Conservation (phyloP, 2,888 invertebrate species). For the Reticulitermes lucifugus region DNA sequence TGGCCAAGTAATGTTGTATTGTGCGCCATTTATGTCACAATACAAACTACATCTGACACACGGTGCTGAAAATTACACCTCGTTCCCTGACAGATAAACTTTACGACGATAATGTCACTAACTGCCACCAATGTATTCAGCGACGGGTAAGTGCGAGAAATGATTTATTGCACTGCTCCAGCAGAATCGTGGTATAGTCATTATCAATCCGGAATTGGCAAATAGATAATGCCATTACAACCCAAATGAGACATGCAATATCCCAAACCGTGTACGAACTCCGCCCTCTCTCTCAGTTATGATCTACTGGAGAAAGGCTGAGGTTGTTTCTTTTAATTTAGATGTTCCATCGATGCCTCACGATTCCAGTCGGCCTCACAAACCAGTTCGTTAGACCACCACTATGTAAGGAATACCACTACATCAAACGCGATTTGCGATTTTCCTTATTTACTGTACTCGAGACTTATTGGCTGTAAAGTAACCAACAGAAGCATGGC, state of each 20-base stretch:
- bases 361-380: background rate
- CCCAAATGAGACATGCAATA: too few species aligned
- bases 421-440: too few species aligned
- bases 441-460: background rate
- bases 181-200: background rate
- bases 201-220: background rate
- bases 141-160: background rate
- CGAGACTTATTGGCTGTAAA: slow-evolving; percentile 4
- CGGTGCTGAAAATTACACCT: background rate
- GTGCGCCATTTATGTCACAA: background rate
- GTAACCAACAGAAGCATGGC: background rate
- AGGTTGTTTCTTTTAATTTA: background rate
- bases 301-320: background rate
- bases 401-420: background rate
- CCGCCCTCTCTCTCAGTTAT: too few species aligned
- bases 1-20: background rate
- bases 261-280: too few species aligned
- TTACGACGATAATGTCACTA: background rate
- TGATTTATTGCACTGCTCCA: background rate
- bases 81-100: background rate
- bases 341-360: background rate
- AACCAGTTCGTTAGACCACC: background rate
- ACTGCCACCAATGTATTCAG: too few species aligned
- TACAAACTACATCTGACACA: background rate
- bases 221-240: background rate